Percentiles rank a stretch among this genome's conserved stretches.
phyloP scores from a whole-genome alignment of 2,113 vertebrate species.

The Hemicordylus capensis region DNA sequence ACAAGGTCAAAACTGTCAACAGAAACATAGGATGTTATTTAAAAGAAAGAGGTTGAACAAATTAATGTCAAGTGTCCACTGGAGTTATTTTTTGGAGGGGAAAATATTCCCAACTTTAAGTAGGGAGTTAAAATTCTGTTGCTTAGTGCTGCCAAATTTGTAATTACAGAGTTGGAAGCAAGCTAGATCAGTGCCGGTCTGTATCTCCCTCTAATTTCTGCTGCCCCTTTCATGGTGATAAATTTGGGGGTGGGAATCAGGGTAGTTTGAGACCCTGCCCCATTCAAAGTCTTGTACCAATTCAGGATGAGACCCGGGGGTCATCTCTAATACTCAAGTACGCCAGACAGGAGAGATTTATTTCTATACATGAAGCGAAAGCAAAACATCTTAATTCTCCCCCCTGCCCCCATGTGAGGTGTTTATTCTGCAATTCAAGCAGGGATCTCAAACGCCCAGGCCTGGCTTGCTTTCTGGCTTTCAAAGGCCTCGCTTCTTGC shows the following conservation, averaged over 20 bases:
- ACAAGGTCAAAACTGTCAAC: slow-evolving; percentile 93
- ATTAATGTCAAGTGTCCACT: slow-evolving; percentile 1
- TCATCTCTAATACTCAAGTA: background rate
- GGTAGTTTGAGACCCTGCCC: no score
- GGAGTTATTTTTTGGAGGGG: no score
- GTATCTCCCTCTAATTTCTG: no score
- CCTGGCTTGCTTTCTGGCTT: slow-evolving; percentile 44
- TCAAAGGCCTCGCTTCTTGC: slow-evolving; percentile 27
- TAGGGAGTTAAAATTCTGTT: no score
- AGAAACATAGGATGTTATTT: background rate
- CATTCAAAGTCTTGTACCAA: background rate
- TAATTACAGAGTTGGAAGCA: no score
- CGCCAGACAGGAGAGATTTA: slow-evolving; percentile 20
- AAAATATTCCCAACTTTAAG: no score
- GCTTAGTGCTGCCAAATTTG: no score
- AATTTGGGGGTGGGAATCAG: no score
- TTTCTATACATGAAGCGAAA: slow-evolving; percentile 2
- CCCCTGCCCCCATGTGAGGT: background rate
- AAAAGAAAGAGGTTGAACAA: slow-evolving; percentile 3
- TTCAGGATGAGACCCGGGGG: no score
- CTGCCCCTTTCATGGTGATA: no score
- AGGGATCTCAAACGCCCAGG: slow-evolving; percentile 37
- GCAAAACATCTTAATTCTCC: slow-evolving; percentile 12
- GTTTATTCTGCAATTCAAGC: slow-evolving; percentile 45
- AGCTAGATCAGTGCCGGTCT: no score